These are phyloP conservation scores for Drosophila punjabiensis DNA, from an alignment of 1,140 invertebrate species.

Conservation along the genomic window DNA sequence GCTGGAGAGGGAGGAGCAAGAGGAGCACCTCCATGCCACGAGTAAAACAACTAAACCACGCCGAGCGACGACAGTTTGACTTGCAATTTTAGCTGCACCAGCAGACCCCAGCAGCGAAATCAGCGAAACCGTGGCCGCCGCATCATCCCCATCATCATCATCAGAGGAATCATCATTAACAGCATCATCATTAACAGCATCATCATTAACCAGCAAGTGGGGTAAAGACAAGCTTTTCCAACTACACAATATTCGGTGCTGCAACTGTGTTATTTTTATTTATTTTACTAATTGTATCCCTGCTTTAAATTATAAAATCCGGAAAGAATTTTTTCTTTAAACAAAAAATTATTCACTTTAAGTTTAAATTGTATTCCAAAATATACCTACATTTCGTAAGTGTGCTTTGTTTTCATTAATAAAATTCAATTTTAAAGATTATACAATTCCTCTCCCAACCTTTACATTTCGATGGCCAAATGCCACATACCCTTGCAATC, in stretches of 20 bases:
- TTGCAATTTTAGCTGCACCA: constrained; percentile 72
- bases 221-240: constrained; percentile 3
- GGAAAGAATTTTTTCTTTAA: too few relatives aligned
- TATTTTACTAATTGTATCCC: too few relatives aligned
- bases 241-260: constrained; percentile 13
- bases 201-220: constrained; percentile 24
- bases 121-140: constrained; percentile 43
- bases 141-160: constrained; percentile 54
- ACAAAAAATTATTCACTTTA: background rate
- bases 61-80: constrained; percentile 78
- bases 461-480: constrained; percentile 11
- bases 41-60: constrained; percentile 77
- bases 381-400: background rate
- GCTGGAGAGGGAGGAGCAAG: constrained; percentile 4
- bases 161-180: constrained; percentile 53
- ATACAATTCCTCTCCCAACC: background rate
- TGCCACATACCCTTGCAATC: constrained; percentile 25
- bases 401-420: background rate
- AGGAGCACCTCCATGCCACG: constrained; percentile 33
- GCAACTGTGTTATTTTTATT: background rate
- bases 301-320: background rate
- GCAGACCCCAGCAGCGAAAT: constrained; percentile 48
- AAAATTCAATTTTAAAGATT: background rate
- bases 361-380: background rate
- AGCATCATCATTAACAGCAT: constrained; percentile 32